Base-by-base conservation (phyloP, 2,888 invertebrate genomes). In the Orthosia gothica region DNA sequence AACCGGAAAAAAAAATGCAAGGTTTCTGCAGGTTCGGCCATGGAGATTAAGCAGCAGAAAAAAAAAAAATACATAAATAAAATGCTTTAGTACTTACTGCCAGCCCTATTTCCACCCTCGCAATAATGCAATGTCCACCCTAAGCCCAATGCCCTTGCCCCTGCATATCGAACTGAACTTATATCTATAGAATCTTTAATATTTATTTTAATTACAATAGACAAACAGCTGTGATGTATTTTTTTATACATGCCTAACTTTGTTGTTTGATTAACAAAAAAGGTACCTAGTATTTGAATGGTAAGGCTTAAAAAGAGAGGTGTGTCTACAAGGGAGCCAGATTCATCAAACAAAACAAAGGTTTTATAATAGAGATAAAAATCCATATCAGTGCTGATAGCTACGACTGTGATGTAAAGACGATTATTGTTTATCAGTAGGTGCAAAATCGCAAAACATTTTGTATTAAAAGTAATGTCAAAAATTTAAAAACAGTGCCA, bases 141-240 rank as follows among this genome's bases (percentile, higher is more conserved):
- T 55, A 76, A 82, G 81, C 80, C 83, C 64, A 77, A 16, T 83
- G 88, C 88, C 87, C 88, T 88, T 88, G 88, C 81, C 82, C 84
- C 86, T 79, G 66, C 70, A 76, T 74, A 66, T 66, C 65, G 63
- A 69, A 76, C 67, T 78, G 57, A 77, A 73, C 58, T 49, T 18
- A 20, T 57, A 77, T 65, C 49, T 72, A 61, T 64, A 65, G 16
- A 81, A 74, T 74, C 78, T 54, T 58, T 58, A 54, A 45, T 64
- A 69, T 58, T 49, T 50, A 54, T 61, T 54, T 59, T 69, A 69
- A 81, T 73, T 55, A 57, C 52, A 45, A 12, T 58, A 49, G 18
- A 58, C 57, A 83, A 74, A 74, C 79, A 74, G 83, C 81, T 83
- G 75, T 67, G 16, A 65, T 74, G 23, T 64, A 13, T 58, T 32